phyloP scores from a whole-genome alignment of 2,888 invertebrate genomes.

The Neoaliturus tenellus region DNA sequence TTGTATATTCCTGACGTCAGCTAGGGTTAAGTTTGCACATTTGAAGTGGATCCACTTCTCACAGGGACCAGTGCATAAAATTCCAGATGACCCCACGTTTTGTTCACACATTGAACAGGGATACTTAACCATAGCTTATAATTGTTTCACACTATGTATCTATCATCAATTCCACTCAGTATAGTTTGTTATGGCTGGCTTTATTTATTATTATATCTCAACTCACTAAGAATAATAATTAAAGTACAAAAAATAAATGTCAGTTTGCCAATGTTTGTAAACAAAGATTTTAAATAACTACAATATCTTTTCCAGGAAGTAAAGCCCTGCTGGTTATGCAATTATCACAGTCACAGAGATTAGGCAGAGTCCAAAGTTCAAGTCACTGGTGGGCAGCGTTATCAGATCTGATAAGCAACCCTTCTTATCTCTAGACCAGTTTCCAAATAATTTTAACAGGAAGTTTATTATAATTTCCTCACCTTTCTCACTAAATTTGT shows the following conservation, averaged over 20 bases:
- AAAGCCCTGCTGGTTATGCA: not conserved
- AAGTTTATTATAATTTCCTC: not conserved
- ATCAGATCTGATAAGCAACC: not conserved
- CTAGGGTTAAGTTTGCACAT: not conserved
- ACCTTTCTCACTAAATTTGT: not conserved
- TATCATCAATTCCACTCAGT: no score
- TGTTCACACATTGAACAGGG: not conserved
- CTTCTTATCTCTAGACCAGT: not conserved
- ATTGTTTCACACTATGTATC: not conserved
- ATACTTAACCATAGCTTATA: not conserved
- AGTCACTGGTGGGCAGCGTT: not conserved
- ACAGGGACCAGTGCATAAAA: slow-evolving; percentile 24
- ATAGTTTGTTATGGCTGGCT: no score
- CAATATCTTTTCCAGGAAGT: not conserved
- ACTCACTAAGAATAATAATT: no score
- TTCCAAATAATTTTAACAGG: not conserved
- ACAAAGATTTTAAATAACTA: not conserved
- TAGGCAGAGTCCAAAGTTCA: not conserved
- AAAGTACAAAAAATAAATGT: no score
- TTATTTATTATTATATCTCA: no score
- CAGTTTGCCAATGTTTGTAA: no score
- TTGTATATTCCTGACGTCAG: not conserved
- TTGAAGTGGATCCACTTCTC: not conserved
- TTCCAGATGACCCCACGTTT: slow-evolving; percentile 1
- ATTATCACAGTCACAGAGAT: not conserved